A percentile compares a stretch with the other conserved stretches of the same genome.
Conservation (phyloP, 1,140 invertebrate genomes). For the Psilanteris sp. region DNA sequence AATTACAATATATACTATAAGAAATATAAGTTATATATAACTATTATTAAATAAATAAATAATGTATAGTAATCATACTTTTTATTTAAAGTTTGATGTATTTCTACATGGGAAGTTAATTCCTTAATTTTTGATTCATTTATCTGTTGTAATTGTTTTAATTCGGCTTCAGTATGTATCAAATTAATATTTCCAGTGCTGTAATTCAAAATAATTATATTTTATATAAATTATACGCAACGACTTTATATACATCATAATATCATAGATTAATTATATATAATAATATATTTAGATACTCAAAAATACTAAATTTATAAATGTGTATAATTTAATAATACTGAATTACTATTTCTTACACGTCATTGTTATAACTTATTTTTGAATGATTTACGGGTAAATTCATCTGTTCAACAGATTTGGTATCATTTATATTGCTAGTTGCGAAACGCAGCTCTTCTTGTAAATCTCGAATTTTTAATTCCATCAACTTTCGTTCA, state of each 20-base stretch:
- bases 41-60: neutral
- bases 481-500: constrained; percentile 69
- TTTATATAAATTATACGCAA: no score
- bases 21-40: no score
- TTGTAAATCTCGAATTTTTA: constrained; percentile 70
- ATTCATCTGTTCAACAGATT: neutral
- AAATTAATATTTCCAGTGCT: neutral
- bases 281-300: no score
- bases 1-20: constrained; percentile 24
- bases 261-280: no score
- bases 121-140: constrained; percentile 74
- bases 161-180: neutral
- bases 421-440: constrained; percentile 2
- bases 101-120: constrained; percentile 76
- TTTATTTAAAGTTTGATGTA: constrained; percentile 75
- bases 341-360: constrained; percentile 24
- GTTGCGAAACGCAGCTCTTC: constrained; percentile 59
- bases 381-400: constrained; percentile 44
- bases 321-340: no score
- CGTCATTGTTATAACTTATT: constrained; percentile 48
- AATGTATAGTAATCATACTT: constrained; percentile 67
- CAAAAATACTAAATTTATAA: no score
- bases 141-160: constrained; percentile 73
- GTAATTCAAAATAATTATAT: neutral
- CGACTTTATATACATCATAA: no score